These are phyloP conservation scores for Cylindroiulus punctatus DNA, from an alignment of 2,888 invertebrate species.

Conservation along the genomic window DNA sequence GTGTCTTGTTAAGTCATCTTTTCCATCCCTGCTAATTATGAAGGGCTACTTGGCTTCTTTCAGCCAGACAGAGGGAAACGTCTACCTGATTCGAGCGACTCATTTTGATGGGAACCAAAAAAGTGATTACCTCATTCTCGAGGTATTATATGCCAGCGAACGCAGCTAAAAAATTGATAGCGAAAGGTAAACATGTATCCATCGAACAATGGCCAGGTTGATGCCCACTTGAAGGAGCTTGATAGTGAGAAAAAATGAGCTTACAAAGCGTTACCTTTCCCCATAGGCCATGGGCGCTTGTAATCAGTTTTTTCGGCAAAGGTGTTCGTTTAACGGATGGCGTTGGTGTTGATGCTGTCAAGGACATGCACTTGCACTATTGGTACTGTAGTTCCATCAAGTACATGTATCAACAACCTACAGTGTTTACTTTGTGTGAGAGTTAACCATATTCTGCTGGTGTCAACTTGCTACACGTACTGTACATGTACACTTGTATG, in stretches of 20 bases:
- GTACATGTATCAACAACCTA: no score
- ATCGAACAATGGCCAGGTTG: slow-evolving; percentile 9
- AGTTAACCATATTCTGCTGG: no score
- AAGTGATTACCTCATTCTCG: slow-evolving; percentile 11
- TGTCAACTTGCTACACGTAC: no score
- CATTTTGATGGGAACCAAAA: slow-evolving; percentile 9
- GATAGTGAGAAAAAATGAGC: not conserved
- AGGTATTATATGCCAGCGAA: not conserved
- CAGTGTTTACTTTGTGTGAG: no score
- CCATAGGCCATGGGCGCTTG: not conserved
- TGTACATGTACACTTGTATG: no score
- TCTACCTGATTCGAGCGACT: not conserved
- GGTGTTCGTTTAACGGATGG: not conserved
- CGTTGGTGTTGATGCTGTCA: not conserved
- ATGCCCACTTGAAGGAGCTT: slow-evolving; percentile 10
- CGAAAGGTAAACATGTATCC: slow-evolving; percentile 11
- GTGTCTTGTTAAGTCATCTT: slow-evolving; percentile 18
- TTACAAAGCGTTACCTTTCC: not conserved
- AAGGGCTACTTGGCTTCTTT: not conserved
- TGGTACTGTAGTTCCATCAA: no score
- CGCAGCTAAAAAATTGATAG: not conserved
- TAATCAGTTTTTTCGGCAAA: not conserved
- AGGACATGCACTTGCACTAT: not conserved
- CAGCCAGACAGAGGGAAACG: not conserved
- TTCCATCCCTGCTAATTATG: not conserved